Evolutionary conservation across 1,140 invertebrate genomes (phyloP).

Genomic region (Drosophila nasuta): DNA sequence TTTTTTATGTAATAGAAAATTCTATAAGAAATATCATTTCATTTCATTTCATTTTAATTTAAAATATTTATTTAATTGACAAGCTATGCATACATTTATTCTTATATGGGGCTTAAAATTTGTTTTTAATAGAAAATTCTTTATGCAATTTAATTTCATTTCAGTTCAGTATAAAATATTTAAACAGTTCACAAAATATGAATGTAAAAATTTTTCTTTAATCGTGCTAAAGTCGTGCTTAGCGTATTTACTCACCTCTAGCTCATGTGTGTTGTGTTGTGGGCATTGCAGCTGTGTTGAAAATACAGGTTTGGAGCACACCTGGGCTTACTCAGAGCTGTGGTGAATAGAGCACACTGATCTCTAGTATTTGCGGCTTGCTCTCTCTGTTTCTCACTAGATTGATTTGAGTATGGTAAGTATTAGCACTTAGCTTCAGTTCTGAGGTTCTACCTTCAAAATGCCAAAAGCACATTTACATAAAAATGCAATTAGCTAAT

Average conservation of each 20-base stretch:
- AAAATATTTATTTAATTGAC: too few relatives aligned
- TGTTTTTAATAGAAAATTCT: too few relatives aligned
- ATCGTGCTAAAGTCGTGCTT: constrained; percentile 6
- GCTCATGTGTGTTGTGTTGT: not conserved
- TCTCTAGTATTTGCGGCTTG: not conserved
- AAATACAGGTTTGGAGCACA: constrained; percentile 20
- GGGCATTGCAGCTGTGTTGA: constrained; percentile 4
- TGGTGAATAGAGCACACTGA: constrained; percentile 3
- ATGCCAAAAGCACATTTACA: not conserved
- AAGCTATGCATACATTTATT: too few relatives aligned
- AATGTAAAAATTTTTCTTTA: too few relatives aligned
- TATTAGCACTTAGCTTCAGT: not conserved
- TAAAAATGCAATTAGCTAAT: constrained; percentile 4
- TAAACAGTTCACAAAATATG: too few relatives aligned
- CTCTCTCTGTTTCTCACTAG: not conserved
- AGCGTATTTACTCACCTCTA: not conserved
- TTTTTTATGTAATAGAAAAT: too few relatives aligned
- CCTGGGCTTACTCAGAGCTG: constrained; percentile 8
- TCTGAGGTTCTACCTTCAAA: not conserved
- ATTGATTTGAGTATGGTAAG: constrained; percentile 6
- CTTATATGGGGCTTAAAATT: too few relatives aligned
- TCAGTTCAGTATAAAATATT: too few relatives aligned
- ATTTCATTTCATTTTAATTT: too few relatives aligned
- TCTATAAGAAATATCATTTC: too few relatives aligned
- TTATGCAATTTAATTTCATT: too few relatives aligned